Conservation (phyloP, 2,888 invertebrate species). For the Archaeoteleia sp. region DNA sequence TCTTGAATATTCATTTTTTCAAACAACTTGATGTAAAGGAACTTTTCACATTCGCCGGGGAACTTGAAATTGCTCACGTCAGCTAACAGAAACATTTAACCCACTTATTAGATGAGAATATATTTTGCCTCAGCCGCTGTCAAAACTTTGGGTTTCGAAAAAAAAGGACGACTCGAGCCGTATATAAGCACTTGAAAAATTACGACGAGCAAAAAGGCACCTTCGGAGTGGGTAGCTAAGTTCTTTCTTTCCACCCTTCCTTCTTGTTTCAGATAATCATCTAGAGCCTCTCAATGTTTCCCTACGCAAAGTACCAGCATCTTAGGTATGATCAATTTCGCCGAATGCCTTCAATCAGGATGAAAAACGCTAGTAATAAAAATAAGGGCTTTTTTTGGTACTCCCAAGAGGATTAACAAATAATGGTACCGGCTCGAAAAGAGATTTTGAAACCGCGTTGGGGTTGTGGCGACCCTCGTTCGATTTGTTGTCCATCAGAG, state of each 20-base stretch:
- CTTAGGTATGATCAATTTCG: not conserved
- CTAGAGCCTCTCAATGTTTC: conserved; percentile 8
- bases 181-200: conserved; percentile 47
- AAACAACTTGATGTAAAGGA: conserved; percentile 10
- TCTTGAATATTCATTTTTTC: conserved; percentile 5
- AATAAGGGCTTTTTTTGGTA: conserved; percentile 1
- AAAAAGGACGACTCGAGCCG: conserved; percentile 25
- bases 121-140: conserved; percentile 36
- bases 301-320: not conserved
- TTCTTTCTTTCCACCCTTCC: not conserved
- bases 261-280: conserved; percentile 22
- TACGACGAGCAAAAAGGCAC: conserved; percentile 30
- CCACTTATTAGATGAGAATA: conserved; percentile 43
- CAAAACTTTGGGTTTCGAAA: conserved; percentile 34
- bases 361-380: conserved; percentile 9
- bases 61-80: conserved; percentile 31
- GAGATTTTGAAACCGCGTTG: conserved; percentile 9
- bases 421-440: conserved; percentile 9
- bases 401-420: conserved; percentile 7
- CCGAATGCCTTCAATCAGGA: not conserved
- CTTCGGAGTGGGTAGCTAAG: conserved; percentile 6
- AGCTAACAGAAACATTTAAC: conserved; percentile 46
- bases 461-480: conserved; percentile 22
- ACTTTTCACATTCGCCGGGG: conserved; percentile 29
- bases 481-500: conserved; percentile 31